Conservation (phyloP, 2,888 invertebrate genomes). For the Bedellia somnulentella region DNA sequence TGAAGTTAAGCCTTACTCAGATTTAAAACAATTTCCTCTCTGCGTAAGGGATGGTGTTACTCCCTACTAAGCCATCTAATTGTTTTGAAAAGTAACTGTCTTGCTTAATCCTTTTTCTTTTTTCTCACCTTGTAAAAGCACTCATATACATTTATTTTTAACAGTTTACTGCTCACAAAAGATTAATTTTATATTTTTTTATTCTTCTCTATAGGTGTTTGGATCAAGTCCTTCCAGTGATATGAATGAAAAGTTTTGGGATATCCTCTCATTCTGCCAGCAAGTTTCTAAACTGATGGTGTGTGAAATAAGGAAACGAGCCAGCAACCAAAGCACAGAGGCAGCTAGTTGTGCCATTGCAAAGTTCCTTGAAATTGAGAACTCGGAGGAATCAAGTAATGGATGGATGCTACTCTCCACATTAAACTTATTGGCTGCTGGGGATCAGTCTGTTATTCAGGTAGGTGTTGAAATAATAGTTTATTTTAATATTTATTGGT, state of each 20-base stretch:
- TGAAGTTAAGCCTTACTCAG: too few species aligned
- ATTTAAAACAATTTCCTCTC: too few species aligned
- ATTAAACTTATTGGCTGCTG: conserved; percentile 88
- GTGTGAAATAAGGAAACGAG: conserved; percentile 91
- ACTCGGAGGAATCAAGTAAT: conserved; percentile 90
- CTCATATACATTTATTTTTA: too few species aligned
- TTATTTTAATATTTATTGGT: too few species aligned
- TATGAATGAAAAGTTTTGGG: conserved; percentile 97
- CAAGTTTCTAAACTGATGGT: conserved; percentile 96
- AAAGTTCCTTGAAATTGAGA: conserved; percentile 94
- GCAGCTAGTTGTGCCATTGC: conserved; percentile 96
- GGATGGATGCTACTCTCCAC: conserved; percentile 96
- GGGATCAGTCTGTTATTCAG: conserved; percentile 87
- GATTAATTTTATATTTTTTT: too few species aligned
- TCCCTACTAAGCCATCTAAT: too few species aligned
- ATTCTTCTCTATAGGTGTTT: conserved; percentile 71
- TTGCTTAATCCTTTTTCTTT: too few species aligned
- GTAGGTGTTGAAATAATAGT: too few species aligned
- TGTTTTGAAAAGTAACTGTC: too few species aligned
- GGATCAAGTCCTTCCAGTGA: conserved; percentile 91
- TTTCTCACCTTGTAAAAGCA: too few species aligned
- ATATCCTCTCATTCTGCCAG: conserved; percentile 90
- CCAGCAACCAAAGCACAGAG: conserved; percentile 94
- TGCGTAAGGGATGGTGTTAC: too few species aligned
- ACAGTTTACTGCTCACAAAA: too few species aligned